Base-by-base conservation (phyloP, 2,888 invertebrate species). In the Pheosia gnoma region DNA sequence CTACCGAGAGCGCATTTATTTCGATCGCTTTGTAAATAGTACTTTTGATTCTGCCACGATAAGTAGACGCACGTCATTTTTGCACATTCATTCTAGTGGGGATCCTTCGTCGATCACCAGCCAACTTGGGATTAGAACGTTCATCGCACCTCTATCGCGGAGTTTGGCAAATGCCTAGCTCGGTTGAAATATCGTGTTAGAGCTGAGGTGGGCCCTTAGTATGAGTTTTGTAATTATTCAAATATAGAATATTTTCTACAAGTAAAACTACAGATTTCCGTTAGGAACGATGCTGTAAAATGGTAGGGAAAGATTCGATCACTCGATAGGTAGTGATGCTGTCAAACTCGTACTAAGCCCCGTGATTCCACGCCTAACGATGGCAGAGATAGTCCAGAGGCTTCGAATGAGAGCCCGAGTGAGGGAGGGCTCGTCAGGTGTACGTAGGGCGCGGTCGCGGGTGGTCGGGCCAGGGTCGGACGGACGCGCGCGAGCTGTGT, bases 401-500 rank as follows among this genome's bases (percentile, higher is more conserved):
- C 43, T 4, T 43, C 43, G 43, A 43, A 43, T 58, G 51, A 25
- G 56, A 61, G 37, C 11, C 52, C 58, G 25, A 25, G 25, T 49
- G 53, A 59, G 39, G 7, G 37, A n/a, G 53, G 47, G 77, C 68
- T 67, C 68, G 71, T 70, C 65, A 66, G 54, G 56, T 56, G 73
- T 65, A 68, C 70, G 72, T 70, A 71, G 70, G 73, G 60, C 62
- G 39, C 53, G 59, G 68, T 67, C 70, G 64, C 51, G 51, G 75
- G 10, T 39, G 45, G 7, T 11, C 37, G 57, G 49, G 77, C 67
- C 67, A 66, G 71, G 13, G 25, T 3, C 59, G 66, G 68, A 70
- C 63, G 62, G 75, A 61, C 68, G 74, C 59, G 69, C 70, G 76
- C 65, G 71, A 68, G 83, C 72, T 82, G 81, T 84, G 86, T 86